phyloP scores from a whole-genome alignment of 2,113 vertebrate species.

The Campylorhamphus procurvoides region DNA sequence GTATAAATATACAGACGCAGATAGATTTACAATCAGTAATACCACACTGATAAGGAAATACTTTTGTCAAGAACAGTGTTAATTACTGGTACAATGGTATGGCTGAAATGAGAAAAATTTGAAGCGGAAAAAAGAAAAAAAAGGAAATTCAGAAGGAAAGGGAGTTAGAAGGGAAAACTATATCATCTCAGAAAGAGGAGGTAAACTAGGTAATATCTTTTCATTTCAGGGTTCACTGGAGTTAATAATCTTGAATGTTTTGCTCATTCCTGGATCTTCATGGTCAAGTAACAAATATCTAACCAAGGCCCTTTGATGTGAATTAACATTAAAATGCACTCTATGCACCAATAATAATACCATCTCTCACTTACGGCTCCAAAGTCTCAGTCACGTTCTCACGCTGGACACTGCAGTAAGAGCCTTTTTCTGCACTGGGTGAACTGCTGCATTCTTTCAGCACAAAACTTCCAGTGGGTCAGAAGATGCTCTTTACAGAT shows the following conservation, averaged over 20 bases:
- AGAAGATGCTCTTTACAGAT: background rate
- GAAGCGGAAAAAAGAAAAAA: background rate
- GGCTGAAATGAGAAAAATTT: background rate
- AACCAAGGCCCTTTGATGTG: background rate
- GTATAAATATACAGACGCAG: background rate
- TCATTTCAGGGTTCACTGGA: conserved; percentile 59
- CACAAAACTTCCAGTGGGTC: background rate
- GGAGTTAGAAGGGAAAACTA: background rate
- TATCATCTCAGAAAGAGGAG: background rate
- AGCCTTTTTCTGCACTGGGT: background rate
- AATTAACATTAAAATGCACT: conserved; percentile 5
- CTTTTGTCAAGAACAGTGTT: background rate
- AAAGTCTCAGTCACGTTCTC: accelerated
- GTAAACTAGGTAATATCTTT: conserved; percentile 21
- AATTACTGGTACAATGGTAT: background rate
- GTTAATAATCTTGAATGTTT: conserved; percentile 47
- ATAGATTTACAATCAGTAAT: background rate
- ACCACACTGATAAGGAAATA: background rate
- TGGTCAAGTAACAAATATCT: conserved; percentile 15
- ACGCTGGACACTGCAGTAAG: background rate
- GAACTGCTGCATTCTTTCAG: background rate
- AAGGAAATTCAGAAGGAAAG: background rate
- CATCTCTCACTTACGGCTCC: background rate
- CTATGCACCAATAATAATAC: background rate
- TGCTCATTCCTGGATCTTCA: conserved; percentile 33